Percentiles rank a stretch among this genome's conserved stretches.
These are phyloP conservation scores for Erythrolamprus reginae DNA, from an alignment of 2,113 vertebrate genomes.

Conservation along the genomic window DNA sequence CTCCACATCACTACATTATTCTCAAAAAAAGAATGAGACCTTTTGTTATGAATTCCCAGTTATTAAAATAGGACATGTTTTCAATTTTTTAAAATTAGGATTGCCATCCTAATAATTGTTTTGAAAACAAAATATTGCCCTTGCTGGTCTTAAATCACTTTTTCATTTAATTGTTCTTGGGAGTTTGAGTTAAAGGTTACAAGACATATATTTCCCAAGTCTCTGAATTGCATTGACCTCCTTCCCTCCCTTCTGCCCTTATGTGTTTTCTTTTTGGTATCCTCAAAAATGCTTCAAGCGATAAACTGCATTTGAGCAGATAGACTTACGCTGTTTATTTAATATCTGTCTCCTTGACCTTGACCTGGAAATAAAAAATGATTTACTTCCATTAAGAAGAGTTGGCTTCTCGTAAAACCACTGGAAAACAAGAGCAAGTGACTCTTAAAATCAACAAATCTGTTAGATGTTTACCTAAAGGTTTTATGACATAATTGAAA, in stretches of 20 bases:
- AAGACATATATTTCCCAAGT: neutral
- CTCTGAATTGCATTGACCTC: neutral
- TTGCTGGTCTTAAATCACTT: neutral
- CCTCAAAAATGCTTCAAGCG: neutral
- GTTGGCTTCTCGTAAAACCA: constrained; percentile 1
- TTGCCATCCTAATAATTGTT: neutral
- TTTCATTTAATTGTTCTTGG: neutral
- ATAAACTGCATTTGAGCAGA: neutral
- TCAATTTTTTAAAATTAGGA: neutral
- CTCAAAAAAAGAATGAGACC: neutral
- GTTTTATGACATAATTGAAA: neutral
- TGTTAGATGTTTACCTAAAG: neutral
- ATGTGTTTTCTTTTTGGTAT: neutral
- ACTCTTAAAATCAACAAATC: neutral
- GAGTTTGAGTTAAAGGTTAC: neutral
- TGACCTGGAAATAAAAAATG: neutral
- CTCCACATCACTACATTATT: neutral
- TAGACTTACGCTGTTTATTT: neutral
- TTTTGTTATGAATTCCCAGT: neutral
- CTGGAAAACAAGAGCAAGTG: neutral
- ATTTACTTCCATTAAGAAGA: neutral
- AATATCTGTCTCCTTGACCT: neutral
- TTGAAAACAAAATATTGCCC: neutral
- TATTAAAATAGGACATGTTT: neutral
- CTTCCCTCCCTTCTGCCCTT: neutral